Conservation (phyloP, 2,113 vertebrate species). For the Rallus limicola region DNA sequence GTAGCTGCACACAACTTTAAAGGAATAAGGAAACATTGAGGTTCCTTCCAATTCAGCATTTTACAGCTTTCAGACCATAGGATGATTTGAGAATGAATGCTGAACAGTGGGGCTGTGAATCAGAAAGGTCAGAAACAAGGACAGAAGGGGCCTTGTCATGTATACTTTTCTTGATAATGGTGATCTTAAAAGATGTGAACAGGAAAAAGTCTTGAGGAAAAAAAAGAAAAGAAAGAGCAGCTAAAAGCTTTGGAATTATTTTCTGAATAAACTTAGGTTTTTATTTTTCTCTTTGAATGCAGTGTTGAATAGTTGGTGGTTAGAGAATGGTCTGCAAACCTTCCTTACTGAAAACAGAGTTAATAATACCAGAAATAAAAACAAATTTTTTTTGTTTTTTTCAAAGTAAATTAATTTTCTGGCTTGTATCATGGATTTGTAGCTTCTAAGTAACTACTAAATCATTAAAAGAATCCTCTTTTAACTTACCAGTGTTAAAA, state of each 20-base stretch:
- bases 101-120: background rate
- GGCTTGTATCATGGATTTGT: background rate
- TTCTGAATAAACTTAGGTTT: background rate
- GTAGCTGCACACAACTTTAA: background rate
- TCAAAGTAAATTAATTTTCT: background rate
- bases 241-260: background rate
- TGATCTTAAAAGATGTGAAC: background rate
- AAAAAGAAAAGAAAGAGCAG: background rate
- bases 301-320: background rate
- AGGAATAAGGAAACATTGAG: background rate
- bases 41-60: background rate
- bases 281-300: background rate
- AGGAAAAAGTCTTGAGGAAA: background rate
- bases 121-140: background rate
- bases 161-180: background rate
- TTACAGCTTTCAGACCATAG: background rate
- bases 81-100: background rate
- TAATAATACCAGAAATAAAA: background rate
- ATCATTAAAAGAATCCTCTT: background rate
- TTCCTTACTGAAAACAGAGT: background rate
- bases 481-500: background rate
- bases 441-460: background rate
- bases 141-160: background rate
- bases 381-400: background rate
- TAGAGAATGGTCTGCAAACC: background rate